A percentile compares a stretch with the other conserved stretches of the same genome.
phyloP scores from a whole-genome alignment of 2,888 invertebrate genomes.

The Drosophila mercatorum region DNA sequence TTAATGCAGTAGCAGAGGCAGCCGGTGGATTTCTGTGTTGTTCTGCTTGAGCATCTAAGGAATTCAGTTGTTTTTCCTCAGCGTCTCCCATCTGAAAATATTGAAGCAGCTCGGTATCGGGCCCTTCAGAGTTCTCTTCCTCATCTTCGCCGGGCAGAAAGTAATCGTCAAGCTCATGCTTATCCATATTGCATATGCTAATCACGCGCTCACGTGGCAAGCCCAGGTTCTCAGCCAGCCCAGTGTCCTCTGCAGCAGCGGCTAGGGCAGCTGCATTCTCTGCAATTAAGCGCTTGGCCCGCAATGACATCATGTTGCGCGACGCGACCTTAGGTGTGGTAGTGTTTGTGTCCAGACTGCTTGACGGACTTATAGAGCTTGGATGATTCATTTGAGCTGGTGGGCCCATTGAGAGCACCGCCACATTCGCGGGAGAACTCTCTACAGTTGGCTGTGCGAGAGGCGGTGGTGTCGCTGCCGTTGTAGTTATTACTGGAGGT shows the following conservation, averaged over 20 bases:
- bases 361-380: slow-evolving; percentile 77
- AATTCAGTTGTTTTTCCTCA: slow-evolving; percentile 84
- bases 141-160: slow-evolving; percentile 84
- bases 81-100: slow-evolving; percentile 88
- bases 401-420: slow-evolving; percentile 83
- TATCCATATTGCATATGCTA: slow-evolving; percentile 91
- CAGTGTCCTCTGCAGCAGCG: slow-evolving; percentile 63
- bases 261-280: slow-evolving; percentile 70
- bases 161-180: slow-evolving; percentile 93
- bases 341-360: slow-evolving; percentile 56
- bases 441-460: slow-evolving; percentile 29
- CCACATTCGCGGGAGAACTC: slow-evolving; percentile 76
- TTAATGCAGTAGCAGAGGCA: slow-evolving; percentile 43
- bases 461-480: slow-evolving; percentile 71
- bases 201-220: slow-evolving; percentile 89
- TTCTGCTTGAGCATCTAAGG: slow-evolving; percentile 82
- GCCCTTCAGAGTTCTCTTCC: slow-evolving; percentile 90
- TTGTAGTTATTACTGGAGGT: slow-evolving; percentile 79
- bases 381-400: slow-evolving; percentile 79
- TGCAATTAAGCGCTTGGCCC: slow-evolving; percentile 83
- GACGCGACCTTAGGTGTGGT: slow-evolving; percentile 84
- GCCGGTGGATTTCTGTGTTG: slow-evolving; percentile 80
- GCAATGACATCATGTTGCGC: slow-evolving; percentile 85
- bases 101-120: slow-evolving; percentile 93
- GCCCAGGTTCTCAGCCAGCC: slow-evolving; percentile 84